Percentiles rank a stretch among this genome's conserved stretches.
These are phyloP conservation scores for Manis crassicaudata DNA, from an alignment of 2,797 vertebrate genomes.

Conservation along the genomic window DNA sequence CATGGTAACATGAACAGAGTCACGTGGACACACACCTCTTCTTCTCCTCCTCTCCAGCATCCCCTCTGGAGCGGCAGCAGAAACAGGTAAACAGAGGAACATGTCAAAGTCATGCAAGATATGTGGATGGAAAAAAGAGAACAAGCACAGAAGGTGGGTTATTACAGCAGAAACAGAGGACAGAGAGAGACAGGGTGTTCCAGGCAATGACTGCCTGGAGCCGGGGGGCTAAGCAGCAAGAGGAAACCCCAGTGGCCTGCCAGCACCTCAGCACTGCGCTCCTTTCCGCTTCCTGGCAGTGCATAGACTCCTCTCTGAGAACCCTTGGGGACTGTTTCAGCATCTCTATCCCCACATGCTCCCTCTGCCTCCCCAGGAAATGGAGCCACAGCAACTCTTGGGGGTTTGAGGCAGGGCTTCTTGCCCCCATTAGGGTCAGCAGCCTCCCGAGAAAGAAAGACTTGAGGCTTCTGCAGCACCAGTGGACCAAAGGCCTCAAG, in stretches of 20 bases:
- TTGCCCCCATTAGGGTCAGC: rapidly evolving
- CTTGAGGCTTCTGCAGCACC: neutral
- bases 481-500: too few species aligned
- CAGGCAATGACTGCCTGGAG: neutral
- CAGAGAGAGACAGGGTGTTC: constrained; percentile 78
- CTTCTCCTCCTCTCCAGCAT: constrained; percentile 95
- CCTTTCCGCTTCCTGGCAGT: neutral
- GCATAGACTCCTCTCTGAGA: neutral
- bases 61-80: constrained; percentile 95
- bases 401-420: neutral
- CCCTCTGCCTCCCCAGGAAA: neutral
- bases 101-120: constrained; percentile 88
- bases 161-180: constrained; percentile 72
- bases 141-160: constrained; percentile 74
- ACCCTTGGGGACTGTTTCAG: neutral
- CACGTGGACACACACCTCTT: constrained; percentile 93
- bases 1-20: constrained; percentile 65
- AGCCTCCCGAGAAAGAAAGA: neutral
- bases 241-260: neutral
- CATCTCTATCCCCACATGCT: neutral
- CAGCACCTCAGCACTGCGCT: neutral
- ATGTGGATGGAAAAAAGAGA: constrained; percentile 80
- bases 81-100: constrained; percentile 94
- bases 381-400: neutral
- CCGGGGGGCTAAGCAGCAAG: neutral